Base-by-base conservation (phyloP, 2,888 invertebrate species). In the Pedicia rivosa region DNA sequence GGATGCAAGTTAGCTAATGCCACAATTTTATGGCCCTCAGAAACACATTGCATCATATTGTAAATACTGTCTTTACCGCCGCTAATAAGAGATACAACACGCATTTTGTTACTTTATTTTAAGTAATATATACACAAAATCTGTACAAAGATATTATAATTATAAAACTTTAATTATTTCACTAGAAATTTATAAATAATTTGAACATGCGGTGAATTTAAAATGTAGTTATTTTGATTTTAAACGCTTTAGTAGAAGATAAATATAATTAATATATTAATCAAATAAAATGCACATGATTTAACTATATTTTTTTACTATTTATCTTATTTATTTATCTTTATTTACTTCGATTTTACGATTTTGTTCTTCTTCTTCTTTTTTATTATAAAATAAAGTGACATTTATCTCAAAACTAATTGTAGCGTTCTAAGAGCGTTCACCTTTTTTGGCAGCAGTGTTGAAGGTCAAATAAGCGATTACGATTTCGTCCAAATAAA, bases 21-120 rank as follows among this genome's bases (percentile, higher is more conserved):
- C 38, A 95, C 87, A 50, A 99, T 81, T 50, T 62, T 53, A 65
- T 98, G 97, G 36, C 95, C 95, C 56, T 91, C 87, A 48, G 82
- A 81, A 46, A 91, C 77, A 65, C 94, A 95, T 68, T 94, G 88
- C 81, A 97, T 81, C 83, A 98, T 84, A 62, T 95, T 97, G 67
- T 86, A 99, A 65, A 91, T 92, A 67, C 95, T 97, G 67, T 98
- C 98, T 67, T 99, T 99, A 49, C 98, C 98, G 50, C 98, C 98
- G 65, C 95, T 97, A 48, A 90, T 74, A 63, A 90, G 68, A 43
- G 84, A 87, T 49, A 86, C 83, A 47, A 83, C 82, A 66, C 73
- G 81, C 88, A 88, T 88, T 57, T 66, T 73, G 34, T 20, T 20
- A 8, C 5, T 20, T 20, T 20, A 6, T 20, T 20, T 20, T 20